Percentiles rank a stretch among this genome's conserved stretches.
These are phyloP conservation scores for Oncorhynchus clarkii DNA, from an alignment of 2,113 vertebrate genomes.

Conservation along the genomic window DNA sequence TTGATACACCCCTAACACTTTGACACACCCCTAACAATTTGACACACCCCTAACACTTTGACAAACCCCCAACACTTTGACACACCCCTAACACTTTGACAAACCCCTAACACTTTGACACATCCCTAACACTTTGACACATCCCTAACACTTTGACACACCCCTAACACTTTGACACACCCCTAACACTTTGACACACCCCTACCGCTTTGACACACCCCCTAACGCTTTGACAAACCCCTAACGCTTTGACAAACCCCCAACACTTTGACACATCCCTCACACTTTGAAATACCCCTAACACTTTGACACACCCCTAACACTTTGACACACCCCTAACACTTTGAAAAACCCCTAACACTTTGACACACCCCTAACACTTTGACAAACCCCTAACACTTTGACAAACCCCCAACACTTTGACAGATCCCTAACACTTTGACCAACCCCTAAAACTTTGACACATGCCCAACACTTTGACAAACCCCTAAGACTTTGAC, in stretches of 20 bases:
- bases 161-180: not conserved
- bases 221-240: too few relatives aligned
- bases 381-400: not conserved
- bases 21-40: not conserved
- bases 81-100: too few relatives aligned
- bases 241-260: too few relatives aligned
- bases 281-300: too few relatives aligned
- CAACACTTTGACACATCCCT: too few relatives aligned
- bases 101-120: not conserved
- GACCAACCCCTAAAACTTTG: not conserved
- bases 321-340: not conserved
- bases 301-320: not conserved
- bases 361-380: not conserved
- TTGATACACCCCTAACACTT: too few relatives aligned
- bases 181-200: not conserved
- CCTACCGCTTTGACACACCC: too few relatives aligned
- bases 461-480: too few relatives aligned
- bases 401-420: not conserved
- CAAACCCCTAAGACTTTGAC: too few relatives aligned
- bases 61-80: too few relatives aligned
- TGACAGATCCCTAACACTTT: not conserved
- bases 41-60: not conserved
- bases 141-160: not conserved
- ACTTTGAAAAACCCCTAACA: not conserved
- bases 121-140: not conserved